A percentile compares a stretch with the other conserved stretches of the same genome.
phyloP scores from a whole-genome alignment of 2,113 vertebrate species.

The Caranx ignobilis region DNA sequence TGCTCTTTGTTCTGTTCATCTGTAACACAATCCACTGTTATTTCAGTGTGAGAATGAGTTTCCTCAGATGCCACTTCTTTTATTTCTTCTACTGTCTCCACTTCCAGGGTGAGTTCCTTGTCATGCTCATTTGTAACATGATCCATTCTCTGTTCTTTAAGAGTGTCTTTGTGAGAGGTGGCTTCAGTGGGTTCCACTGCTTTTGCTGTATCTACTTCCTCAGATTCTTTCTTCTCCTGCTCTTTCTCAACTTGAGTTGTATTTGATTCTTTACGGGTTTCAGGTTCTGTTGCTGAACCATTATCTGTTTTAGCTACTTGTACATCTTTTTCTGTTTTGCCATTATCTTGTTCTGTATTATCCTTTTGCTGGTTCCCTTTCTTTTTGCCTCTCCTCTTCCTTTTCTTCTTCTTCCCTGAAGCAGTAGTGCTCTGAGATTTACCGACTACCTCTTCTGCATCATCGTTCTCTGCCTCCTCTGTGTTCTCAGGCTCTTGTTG shows the following conservation, averaged over 20 bases:
- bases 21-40: fast-evolving
- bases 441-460: slow-evolving; percentile 26
- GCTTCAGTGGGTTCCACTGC: neutral
- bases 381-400: slow-evolving; percentile 80
- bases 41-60: neutral
- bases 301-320: neutral
- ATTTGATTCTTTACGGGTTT: neutral
- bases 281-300: neutral
- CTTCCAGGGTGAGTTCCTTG: slow-evolving; percentile 3
- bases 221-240: slow-evolving; percentile 20
- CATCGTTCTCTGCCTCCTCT: slow-evolving; percentile 39
- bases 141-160: slow-evolving; percentile 21
- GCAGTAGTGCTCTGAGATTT: slow-evolving; percentile 37
- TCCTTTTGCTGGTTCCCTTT: slow-evolving; percentile 63
- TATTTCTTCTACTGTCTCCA: neutral
- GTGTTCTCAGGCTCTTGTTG: slow-evolving; percentile 33
- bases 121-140: neutral
- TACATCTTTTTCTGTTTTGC: neutral
- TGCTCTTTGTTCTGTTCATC: slow-evolving; percentile 4
- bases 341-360: neutral
- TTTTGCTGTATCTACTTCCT: neutral
- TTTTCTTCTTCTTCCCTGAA: slow-evolving; percentile 82
- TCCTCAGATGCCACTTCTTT: neutral
- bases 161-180: neutral
- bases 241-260: slow-evolving; percentile 15